These are phyloP conservation scores for Zootermopsis nevadensis DNA, from an alignment of 2,888 invertebrate genomes.

Conservation along the genomic window DNA sequence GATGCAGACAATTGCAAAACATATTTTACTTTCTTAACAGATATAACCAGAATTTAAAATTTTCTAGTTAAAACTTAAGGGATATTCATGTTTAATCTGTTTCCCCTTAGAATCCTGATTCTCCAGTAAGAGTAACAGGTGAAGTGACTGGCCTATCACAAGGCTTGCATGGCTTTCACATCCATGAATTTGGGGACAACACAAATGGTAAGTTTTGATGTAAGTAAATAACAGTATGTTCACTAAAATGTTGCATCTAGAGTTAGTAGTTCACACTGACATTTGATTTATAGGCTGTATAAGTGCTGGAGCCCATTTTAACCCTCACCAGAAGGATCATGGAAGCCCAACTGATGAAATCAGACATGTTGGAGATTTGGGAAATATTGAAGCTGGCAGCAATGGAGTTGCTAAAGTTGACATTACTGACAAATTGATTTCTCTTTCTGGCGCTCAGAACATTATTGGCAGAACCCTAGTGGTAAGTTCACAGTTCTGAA, in stretches of 20 bases:
- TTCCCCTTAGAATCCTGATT: conserved; percentile 54
- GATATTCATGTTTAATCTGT: background rate
- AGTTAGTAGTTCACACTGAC: too few species aligned
- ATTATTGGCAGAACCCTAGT: conserved; percentile 88
- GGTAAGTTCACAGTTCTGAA: conserved; percentile 60
- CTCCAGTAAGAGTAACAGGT: conserved; percentile 73
- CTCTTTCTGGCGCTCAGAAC: conserved; percentile 76
- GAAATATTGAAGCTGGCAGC: conserved; percentile 77
- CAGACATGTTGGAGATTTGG: conserved; percentile 92
- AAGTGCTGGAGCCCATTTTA: conserved; percentile 95
- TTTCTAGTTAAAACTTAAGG: too few species aligned
- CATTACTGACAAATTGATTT: conserved; percentile 73
- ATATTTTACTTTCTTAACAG: too few species aligned
- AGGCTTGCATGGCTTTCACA: conserved; percentile 91
- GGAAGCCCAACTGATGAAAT: conserved; percentile 79
- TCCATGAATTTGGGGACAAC: conserved; percentile 96
- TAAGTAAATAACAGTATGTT: background rate
- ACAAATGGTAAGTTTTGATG: conserved; percentile 77
- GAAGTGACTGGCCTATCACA: conserved; percentile 81
- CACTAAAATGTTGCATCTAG: too few species aligned
- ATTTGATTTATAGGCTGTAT: conserved; percentile 72
- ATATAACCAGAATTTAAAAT: too few species aligned
- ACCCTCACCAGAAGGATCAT: conserved; percentile 84
- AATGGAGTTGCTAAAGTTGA: conserved; percentile 75
- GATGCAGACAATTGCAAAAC: too few species aligned